Percentiles rank a stretch among this genome's conserved stretches.
phyloP scores from a whole-genome alignment of 2,797 vertebrate genomes.

The Paratrypauchen microcephalus region DNA sequence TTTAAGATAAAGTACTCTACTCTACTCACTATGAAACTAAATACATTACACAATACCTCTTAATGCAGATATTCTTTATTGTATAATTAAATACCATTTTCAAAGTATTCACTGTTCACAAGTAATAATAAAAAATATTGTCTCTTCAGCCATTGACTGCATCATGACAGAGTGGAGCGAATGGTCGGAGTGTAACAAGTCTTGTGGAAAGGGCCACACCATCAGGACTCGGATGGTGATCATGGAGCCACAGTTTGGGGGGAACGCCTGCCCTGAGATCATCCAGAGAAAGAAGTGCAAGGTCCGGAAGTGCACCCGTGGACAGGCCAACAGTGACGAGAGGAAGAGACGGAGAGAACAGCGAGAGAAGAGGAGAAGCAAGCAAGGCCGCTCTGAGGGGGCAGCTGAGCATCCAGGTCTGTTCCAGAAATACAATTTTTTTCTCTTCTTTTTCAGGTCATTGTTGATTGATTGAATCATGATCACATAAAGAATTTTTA shows the following conservation, averaged over 20 bases:
- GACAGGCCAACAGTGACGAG: slow-evolving; percentile 81
- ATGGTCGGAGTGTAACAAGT: slow-evolving; percentile 98
- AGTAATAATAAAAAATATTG: slow-evolving; percentile 1
- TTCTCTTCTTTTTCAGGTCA: too few relatives aligned
- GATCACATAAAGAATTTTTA: too few relatives aligned
- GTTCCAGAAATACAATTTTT: slow-evolving; percentile 13
- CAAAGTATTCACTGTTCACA: background rate
- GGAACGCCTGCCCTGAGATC: slow-evolving; percentile 87
- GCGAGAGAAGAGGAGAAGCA: slow-evolving; percentile 87
- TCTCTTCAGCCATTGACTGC: slow-evolving; percentile 87
- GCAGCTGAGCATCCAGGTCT: slow-evolving; percentile 87
- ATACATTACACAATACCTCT: too few relatives aligned
- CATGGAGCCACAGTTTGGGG: slow-evolving; percentile 95
- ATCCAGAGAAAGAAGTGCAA: slow-evolving; percentile 94
- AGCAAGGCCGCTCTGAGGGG: slow-evolving; percentile 78
- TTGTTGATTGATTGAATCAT: too few relatives aligned
- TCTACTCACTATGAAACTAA: too few relatives aligned
- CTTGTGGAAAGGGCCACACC: slow-evolving; percentile 96
- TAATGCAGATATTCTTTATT: too few relatives aligned
- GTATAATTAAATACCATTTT: too few relatives aligned
- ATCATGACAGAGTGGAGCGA: slow-evolving; percentile 91
- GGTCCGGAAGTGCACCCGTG: slow-evolving; percentile 88
- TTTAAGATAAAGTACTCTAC: too few relatives aligned
- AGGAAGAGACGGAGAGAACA: slow-evolving; percentile 90
- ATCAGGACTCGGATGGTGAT: slow-evolving; percentile 90